Evolutionary conservation across 2,888 invertebrate genomes (phyloP).

Genomic region (Platerodrilus igneus): DNA sequence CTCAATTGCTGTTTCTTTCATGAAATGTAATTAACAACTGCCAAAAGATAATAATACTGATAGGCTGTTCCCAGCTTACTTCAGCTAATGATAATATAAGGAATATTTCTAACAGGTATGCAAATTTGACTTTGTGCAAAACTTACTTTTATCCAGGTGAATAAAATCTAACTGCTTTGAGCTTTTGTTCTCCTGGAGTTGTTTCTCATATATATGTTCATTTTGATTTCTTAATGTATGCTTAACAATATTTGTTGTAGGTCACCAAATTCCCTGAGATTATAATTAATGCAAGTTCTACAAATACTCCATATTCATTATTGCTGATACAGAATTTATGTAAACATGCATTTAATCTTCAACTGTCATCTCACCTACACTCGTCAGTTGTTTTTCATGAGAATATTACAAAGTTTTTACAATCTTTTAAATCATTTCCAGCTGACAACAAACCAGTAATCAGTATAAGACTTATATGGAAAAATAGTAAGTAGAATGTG

Average conservation of each 20-base stretch:
- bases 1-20: no score
- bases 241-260: slow-evolving; percentile 6
- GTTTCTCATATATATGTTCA: no score
- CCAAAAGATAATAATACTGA: no score
- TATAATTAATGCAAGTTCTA: slow-evolving; percentile 63
- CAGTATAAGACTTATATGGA: slow-evolving; percentile 69
- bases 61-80: no score
- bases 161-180: no score
- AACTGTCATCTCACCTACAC: slow-evolving; percentile 58
- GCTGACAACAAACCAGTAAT: slow-evolving; percentile 50
- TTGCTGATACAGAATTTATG: slow-evolving; percentile 57
- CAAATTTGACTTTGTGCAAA: no score
- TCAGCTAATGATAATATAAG: no score
- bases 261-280: slow-evolving; percentile 51
- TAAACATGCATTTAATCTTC: slow-evolving; percentile 50
- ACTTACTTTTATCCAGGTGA: no score
- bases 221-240: no score
- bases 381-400: slow-evolving; percentile 62
- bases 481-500: slow-evolving; percentile 58
- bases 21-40: no score
- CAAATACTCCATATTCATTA: slow-evolving; percentile 63
- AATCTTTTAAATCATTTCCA: slow-evolving; percentile 29
- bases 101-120: no score
- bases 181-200: no score
- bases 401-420: slow-evolving; percentile 42